Evolutionary conservation across 2,888 invertebrate species (phyloP).

Genomic region (Diplazon laetatorius): DNA sequence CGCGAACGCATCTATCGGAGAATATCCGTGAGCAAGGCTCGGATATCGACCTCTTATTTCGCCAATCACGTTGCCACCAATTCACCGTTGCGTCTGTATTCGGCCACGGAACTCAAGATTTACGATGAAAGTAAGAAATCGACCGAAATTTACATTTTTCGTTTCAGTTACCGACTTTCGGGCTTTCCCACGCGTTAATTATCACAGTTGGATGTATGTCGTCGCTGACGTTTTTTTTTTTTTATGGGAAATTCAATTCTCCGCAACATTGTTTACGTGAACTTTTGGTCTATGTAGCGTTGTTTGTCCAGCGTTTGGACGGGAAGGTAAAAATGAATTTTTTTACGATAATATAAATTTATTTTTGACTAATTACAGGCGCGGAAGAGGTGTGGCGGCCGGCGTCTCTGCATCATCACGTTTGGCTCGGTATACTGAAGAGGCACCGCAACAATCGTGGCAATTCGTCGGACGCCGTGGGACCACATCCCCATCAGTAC

Average conservation of each 20-base stretch:
- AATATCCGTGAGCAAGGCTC: constrained; percentile 87
- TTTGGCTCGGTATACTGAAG: constrained; percentile 88
- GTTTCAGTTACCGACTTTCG: too few relatives aligned
- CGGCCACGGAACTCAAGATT: constrained; percentile 86
- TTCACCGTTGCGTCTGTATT: constrained; percentile 86
- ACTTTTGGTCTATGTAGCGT: too few relatives aligned
- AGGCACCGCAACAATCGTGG: constrained; percentile 85
- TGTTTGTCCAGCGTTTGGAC: too few relatives aligned
- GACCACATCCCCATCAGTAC: constrained; percentile 78
- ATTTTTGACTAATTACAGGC: constrained; percentile 79
- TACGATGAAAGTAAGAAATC: constrained; percentile 85
- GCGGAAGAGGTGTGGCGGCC: constrained; percentile 88
- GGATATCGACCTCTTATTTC: constrained; percentile 87
- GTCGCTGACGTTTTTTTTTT: too few relatives aligned
- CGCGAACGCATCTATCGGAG: constrained; percentile 86
- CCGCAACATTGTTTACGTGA: too few relatives aligned
- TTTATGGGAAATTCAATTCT: too few relatives aligned
- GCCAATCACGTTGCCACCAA: constrained; percentile 84
- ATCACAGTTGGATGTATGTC: too few relatives aligned
- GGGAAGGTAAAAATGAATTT: too few relatives aligned
- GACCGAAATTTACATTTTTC: background rate
- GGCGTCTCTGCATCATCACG: constrained; percentile 90
- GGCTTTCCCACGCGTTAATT: too few relatives aligned
- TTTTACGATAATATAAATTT: too few relatives aligned
- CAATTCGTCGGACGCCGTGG: constrained; percentile 80